Conservation (phyloP, 1,140 invertebrate genomes). For the Drosophila nasuta region DNA sequence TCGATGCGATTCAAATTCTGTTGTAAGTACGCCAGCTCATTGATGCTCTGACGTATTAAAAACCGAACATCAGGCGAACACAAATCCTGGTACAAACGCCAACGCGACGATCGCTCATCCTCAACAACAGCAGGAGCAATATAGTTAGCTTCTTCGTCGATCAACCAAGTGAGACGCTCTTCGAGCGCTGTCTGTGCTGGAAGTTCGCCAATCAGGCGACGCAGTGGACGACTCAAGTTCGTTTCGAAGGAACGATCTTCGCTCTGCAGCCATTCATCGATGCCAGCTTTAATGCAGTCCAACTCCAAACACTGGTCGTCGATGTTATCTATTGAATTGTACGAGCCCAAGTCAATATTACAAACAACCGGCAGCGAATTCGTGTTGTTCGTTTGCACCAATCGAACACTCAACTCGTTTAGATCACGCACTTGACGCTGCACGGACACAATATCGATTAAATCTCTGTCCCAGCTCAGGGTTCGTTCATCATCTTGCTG, state of each 20-base stretch:
- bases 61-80: background rate
- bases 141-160: background rate
- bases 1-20: background rate
- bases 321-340: background rate
- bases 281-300: constrained; percentile 8
- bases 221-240: constrained; percentile 15
- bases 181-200: constrained; percentile 16
- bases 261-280: constrained; percentile 11
- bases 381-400: too few relatives aligned
- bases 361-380: background rate
- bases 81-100: background rate
- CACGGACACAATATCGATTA: constrained; percentile 19
- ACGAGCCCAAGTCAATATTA: background rate
- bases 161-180: constrained; percentile 1
- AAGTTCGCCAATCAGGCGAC: constrained; percentile 24
- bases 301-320: constrained; percentile 4
- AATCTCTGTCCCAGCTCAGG: constrained; percentile 23
- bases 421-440: constrained; percentile 3
- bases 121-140: too few relatives aligned
- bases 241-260: constrained; percentile 38
- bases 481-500: constrained; percentile 1
- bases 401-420: background rate
- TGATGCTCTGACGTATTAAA: background rate
- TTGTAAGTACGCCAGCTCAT: background rate
- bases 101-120: too few relatives aligned